These are phyloP conservation scores for Caenorhabditis inopinata DNA, from an alignment of 1,140 invertebrate species.

Conservation along the genomic window DNA sequence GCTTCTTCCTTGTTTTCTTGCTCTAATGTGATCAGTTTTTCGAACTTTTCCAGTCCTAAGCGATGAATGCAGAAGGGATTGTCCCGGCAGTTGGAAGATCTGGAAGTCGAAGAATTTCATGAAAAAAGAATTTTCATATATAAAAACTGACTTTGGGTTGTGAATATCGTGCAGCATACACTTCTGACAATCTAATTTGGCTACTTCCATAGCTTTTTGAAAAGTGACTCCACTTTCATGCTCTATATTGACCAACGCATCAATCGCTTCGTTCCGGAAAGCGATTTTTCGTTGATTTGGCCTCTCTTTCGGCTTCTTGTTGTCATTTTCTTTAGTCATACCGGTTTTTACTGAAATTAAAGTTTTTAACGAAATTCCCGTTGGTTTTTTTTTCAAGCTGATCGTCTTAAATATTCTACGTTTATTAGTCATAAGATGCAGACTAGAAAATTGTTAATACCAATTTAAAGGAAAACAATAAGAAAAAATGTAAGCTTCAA, in stretches of 20 bases:
- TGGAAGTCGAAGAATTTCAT: not conserved
- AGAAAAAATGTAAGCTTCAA: no score
- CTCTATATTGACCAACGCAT: not conserved
- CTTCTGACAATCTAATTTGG: not conserved
- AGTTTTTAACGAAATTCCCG: not conserved
- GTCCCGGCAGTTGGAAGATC: constrained; percentile 53
- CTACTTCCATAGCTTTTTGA: constrained; percentile 32
- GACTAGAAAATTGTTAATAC: no score
- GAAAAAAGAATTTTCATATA: no score
- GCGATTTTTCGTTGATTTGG: not conserved
- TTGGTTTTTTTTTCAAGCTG: no score
- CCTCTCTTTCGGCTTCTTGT: not conserved
- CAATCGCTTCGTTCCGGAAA: not conserved
- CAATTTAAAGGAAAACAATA: no score
- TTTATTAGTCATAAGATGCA: no score
- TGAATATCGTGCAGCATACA: not conserved
- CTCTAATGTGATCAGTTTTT: constrained; percentile 53
- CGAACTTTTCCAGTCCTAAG: constrained; percentile 60
- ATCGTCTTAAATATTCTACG: no score
- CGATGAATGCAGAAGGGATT: constrained; percentile 61
- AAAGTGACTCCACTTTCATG: not conserved
- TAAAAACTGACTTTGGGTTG: not conserved
- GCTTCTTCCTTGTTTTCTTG: constrained; percentile 11
- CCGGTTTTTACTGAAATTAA: not conserved
- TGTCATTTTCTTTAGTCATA: not conserved